Evolutionary conservation across 2,888 invertebrate genomes (phyloP), one percentile per base, ranked within the genome.

Genomic region (Patella pellucida): DNA sequence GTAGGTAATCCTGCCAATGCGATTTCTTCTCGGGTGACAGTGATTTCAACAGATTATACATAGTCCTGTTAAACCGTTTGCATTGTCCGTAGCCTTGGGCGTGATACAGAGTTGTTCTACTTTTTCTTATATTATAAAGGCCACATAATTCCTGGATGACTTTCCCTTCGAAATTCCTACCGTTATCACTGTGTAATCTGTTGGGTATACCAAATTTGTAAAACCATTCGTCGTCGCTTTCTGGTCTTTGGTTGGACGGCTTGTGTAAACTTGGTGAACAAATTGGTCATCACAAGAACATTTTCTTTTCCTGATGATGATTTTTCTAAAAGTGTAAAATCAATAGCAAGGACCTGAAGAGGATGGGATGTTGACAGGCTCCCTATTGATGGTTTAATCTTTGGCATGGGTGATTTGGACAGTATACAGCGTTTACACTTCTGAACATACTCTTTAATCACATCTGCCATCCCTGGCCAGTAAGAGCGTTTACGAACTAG

Each of bases 211-310:
- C 19, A 23, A 62, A 62, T 19, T 23, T n/a, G 23, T 19, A n/a
- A 23, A 62, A 62, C 62, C 62, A 83, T 14, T 80, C 75, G 51
- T 75, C 54, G 54, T 68, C 15, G 81, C 83, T 9, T 68, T 76
- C 70, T 83, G 82, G 69, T 83, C 75, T 41, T 75, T 75, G 12
- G 82, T 79, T n/a, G 81, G 81, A 81, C 52, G 2, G 84, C 81
- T 41, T 76, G 75, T 2, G 82, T 78, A 51, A 73, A 84, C 69
- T 82, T 81, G 27, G 79, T 80, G 74, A 82, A 85, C 19, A 81
- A 76, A 69, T 82, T 83, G 4, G 83, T 77, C 54, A 82, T 76
- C 12, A 82, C 77, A 19, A 81, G 70, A 4, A 81, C 79, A 72
- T 80, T 78, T 27, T 82, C 81, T 19, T 54, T 16, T 31, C 77